Base-by-base conservation (phyloP, 2,888 invertebrate genomes). In the Caenorhabditis sp. region DNA sequence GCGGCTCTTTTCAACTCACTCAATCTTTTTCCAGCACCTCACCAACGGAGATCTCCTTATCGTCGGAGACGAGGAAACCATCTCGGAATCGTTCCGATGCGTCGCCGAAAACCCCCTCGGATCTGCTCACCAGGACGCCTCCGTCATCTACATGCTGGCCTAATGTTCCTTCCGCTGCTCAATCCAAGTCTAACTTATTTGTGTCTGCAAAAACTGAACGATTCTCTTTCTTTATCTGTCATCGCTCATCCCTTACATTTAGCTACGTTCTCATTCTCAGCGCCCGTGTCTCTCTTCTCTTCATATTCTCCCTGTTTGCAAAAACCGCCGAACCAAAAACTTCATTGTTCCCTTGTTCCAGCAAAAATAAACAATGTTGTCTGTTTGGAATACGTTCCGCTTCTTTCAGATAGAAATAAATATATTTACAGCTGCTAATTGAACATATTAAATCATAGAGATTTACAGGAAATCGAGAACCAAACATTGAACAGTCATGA, bases 1-100 rank as follows among this genome's bases (percentile, higher is more conserved):
- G n/a, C n/a, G n/a, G n/a, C n/a, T n/a, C n/a, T n/a, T n/a, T n/a
- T n/a, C n/a, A n/a, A n/a, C n/a, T n/a, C n/a, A 19, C 22, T 0
- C 19, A 7, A 19, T 19, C 8, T 58, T n/a, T 64, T 38, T 68
- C 38, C 73, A 82, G 82, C 82, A 82, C 61, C 72, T 82, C 28
- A 28, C 69, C 19, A 86, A 86, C 66, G 85, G 85, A 10, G 86
- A 86, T 63, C 69, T 86, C n/a, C 51, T 86, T 6, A 64, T 85
- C 16, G 69, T 86, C 22, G 85, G 79, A 12, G 83, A 82, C 66
- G 85, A 81, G n/a, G 41, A 72, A 16, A 64, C 70, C 4, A 80
- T 85, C 19, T 69, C 84, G 14, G 85, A 84, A 49, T 84, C 85
- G 12, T 85, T 87, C 75, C 76, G 85, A 10, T 87, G 86, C 44